Evolutionary conservation across 2,888 invertebrate species (phyloP), one percentile per base, ranked within the genome.

Genomic region (Dexiosoma caninum): DNA sequence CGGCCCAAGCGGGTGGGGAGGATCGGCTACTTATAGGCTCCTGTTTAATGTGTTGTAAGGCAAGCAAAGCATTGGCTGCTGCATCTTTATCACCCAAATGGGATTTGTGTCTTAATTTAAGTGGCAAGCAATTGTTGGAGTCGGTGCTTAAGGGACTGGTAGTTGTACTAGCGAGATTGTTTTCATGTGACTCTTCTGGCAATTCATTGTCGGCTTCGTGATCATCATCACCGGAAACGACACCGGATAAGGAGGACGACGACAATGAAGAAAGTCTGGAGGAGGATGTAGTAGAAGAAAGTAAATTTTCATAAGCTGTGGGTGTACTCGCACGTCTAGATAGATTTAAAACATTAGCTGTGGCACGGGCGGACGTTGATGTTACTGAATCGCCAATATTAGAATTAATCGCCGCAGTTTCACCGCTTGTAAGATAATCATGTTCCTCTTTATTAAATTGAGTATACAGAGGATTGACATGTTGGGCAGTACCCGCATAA

Each of bases 41-140:
- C 87, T 96, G 95, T 88, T 96, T 96, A 87, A 96, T 95, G 87
- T 95, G 95, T 87, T 96, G 96, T 53, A 96, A 92, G 44, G 95
- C 94, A n/a, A 95, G 92, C 74, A 95, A 92, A 12, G 95, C 95
- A 78, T 93, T 93, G 75, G 96, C 95, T 64, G 96, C 95, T 9
- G 96, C 96, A 88, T 97, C 97, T 88, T 96, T 96, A 88, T 97
- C 97, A 9, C 96, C 96, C 81, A 97, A 92, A 87, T 96, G 95
- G 40, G 95, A 95, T 91, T 97, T 97, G 92, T 97, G 97, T 88
- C 97, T 94, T 83, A 97, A 92, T 89, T 97, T 97, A 85, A 96
- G 93, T 2, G 97, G 97, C 88, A 97, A 92, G 85, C 95, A 94
- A 88, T 95, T 95, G 90, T 95, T 94, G 37, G 93, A 91, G 82